Evolutionary conservation across 2,113 vertebrate genomes (phyloP), one percentile per base, ranked within the genome.

Genomic region (Speoplatyrhinus poulsoni): DNA sequence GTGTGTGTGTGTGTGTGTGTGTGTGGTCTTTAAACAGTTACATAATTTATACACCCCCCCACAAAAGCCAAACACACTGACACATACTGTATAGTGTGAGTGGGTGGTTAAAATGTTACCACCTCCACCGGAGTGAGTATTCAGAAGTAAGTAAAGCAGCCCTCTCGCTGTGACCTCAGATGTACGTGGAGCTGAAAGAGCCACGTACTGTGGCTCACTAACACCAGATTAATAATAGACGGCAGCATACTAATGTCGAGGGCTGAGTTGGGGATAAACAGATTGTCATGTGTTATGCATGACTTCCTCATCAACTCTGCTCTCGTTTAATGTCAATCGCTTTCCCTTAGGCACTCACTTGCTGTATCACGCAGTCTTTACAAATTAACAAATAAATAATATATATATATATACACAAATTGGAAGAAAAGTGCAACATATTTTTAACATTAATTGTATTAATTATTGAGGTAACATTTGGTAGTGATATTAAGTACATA

Each of bases 171-270:
- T 4, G 70, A 73, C 68, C 76, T 67, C 32, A 69, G 67, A 76
- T 79, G 70, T 67, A 71, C 58, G 49, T 54, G 77, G 15, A 69
- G 49, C 66, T 60, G 77, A 63, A 49, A 12, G 65, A 47, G 58
- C 63, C 56, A 54, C 66, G 71, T 26, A 26, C 26, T 26, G 60
- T 63, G 1, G 63, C 52, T 60, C 58, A n/a, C 72, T 79, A 73
- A 36, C 71, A 67, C 46, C 60, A 58, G 65, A 69, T 83, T 47
- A 82, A 83, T 82, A 79, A 82, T 67, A 59, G 65, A 88, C 26
- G 65, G 41, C 17, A 0, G 26, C 2, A 50, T 58, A 41, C 7
- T 53, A 3, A 60, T 75, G 57, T 56, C 50, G 3, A 81, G 72
- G 74, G 62, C 67, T 36, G 74, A 80, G 75, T 47, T 0, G 9